Evolutionary conservation across 2,113 vertebrate genomes (phyloP), one percentile per base, ranked within the genome.

Genomic region (Synodontis membranacea): DNA sequence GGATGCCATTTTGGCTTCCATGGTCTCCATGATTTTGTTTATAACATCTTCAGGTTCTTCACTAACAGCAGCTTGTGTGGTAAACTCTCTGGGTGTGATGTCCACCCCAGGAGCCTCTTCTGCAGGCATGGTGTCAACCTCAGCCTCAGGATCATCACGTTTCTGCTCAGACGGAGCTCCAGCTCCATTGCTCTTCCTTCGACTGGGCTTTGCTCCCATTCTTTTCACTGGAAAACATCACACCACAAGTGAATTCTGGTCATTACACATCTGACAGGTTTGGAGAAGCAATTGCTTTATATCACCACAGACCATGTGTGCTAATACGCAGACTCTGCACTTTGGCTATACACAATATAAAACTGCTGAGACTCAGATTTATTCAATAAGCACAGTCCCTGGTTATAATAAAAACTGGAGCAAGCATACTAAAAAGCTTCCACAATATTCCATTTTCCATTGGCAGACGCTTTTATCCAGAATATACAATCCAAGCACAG

Each of bases 141-240:
- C 82, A 9, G 46, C 72, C 14, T 79, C 79, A 17, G 39, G 52
- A 21, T 86, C 84, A 42, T 60, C 46, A 58, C 6, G 21, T 31
- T 84, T 86, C 62, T 84, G 84, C 64, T 86, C 64, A 10, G 42
- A 46, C 68, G 44, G 68, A 8, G 10, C 91, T 23, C 74, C 58
- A 60, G 81, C 88, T 21, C 79, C 87, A 8, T 89, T 83, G 14
- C 87, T 83, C 44, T 84, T 75, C 86, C 82, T 93, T 90, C 89
- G 91, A 89, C 86, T 90, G 4, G 92, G 76, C 84, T 66, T 90
- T 76, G 90, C 92, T 92, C 94, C 94, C 94, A 95, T 91, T 93
- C 54, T 83, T 91, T 76, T 84, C n/a, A 87, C 92, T 95, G 84
- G 1, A 39, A 12, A 88, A 58, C 52, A 52, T 82, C 48, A 80